Conservation (phyloP, 1,140 invertebrate genomes). For the Lordiphosa mommai region DNA sequence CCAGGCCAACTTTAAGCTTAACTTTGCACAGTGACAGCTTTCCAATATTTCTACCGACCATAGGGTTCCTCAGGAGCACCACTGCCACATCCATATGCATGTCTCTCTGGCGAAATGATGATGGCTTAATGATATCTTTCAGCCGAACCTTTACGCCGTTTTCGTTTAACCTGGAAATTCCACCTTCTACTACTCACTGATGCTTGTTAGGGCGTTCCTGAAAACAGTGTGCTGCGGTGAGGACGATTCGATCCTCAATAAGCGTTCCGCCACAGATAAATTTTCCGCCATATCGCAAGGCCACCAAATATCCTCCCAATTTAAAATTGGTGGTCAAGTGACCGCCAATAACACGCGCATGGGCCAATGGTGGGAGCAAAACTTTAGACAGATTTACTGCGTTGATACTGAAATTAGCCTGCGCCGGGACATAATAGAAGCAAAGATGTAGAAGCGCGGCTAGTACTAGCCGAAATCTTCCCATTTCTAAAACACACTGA, state of each 20-base stretch:
- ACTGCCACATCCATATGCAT: constrained; percentile 64
- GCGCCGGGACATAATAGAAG: not conserved
- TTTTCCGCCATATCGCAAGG: constrained; percentile 8
- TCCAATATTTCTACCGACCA: constrained; percentile 15
- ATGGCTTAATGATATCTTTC: constrained; percentile 11
- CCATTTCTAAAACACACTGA: not conserved
- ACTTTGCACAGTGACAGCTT: constrained; percentile 12
- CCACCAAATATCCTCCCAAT: constrained; percentile 47
- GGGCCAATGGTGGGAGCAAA: not conserved
- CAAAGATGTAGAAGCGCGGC: not conserved
- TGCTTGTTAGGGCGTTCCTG: not conserved
- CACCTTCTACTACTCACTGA: constrained; percentile 18
- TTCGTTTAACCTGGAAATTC: constrained; percentile 23
- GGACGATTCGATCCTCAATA: constrained; percentile 27
- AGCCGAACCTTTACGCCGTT: not conserved
- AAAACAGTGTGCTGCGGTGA: constrained; percentile 60
- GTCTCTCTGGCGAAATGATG: not conserved
- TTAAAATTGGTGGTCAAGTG: constrained; percentile 27
- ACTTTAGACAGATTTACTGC: constrained; percentile 1
- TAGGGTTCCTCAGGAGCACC: not conserved
- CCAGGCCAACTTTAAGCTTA: not conserved
- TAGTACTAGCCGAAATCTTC: not conserved
- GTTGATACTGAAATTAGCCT: not conserved
- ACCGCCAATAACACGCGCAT: constrained; percentile 51
- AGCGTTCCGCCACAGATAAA: constrained; percentile 57